phyloP scores from a whole-genome alignment of 2,888 invertebrate species.

The Prosopocoilus inquinatus region DNA sequence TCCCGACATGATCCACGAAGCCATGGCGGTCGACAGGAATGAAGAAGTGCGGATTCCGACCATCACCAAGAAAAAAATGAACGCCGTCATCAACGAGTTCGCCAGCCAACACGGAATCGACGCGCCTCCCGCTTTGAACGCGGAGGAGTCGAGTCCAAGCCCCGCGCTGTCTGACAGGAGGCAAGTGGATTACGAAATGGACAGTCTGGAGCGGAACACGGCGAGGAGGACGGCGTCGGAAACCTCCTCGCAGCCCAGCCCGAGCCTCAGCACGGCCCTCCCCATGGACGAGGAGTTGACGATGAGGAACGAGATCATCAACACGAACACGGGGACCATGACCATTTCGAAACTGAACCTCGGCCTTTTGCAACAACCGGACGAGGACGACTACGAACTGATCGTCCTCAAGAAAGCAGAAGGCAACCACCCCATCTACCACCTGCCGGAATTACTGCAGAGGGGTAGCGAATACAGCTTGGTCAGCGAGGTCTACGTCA shows the following conservation, averaged over 20 bases:
- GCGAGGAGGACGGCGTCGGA: conserved; percentile 64
- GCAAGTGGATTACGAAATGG: conserved; percentile 64
- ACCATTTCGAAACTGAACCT: conserved; percentile 50
- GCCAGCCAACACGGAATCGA: conserved; percentile 7
- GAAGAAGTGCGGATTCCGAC: conserved; percentile 49
- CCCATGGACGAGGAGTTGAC: conserved; percentile 80
- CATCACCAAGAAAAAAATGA: conserved; percentile 61
- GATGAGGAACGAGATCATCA: conserved; percentile 73
- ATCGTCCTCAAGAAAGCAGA: conserved; percentile 44
- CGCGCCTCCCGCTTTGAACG: conserved; percentile 6
- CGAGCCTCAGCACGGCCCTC: conserved; percentile 69
- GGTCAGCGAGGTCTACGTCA: conserved; percentile 77
- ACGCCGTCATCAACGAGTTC: conserved; percentile 57
- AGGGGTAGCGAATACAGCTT: conserved; percentile 47
- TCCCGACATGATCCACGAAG: conserved; percentile 68
- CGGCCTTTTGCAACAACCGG: conserved; percentile 31
- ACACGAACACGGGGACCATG: conserved; percentile 58
- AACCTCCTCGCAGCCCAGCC: conserved; percentile 69
- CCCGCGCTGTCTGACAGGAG: conserved; percentile 2
- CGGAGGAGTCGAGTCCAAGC: conserved; percentile 16
- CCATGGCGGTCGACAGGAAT: conserved; percentile 56
- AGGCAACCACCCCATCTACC: conserved; percentile 15
- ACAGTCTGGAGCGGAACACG: conserved; percentile 68
- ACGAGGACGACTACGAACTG: conserved; percentile 52
- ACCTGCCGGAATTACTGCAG: conserved; percentile 52